phyloP scores from a whole-genome alignment of 1,140 invertebrate species.

The Periplaneta americana region DNA sequence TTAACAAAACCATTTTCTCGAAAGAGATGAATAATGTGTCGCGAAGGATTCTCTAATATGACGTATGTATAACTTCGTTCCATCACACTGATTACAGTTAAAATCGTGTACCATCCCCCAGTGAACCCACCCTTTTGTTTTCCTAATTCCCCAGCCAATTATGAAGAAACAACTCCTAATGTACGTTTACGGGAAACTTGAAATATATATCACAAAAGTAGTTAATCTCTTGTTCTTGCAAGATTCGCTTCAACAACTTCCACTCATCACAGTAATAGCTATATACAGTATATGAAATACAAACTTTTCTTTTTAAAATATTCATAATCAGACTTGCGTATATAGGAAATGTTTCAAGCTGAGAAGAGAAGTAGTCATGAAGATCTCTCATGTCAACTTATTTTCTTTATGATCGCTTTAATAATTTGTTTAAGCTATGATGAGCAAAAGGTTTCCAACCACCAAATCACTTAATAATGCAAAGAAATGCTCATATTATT shows the following conservation, averaged over 20 bases:
- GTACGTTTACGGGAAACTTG: neutral
- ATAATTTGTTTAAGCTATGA: no score
- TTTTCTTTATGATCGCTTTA: no score
- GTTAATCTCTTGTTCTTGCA: neutral
- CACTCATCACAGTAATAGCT: neutral
- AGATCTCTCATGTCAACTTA: no score
- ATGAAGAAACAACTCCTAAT: neutral
- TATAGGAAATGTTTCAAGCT: neutral
- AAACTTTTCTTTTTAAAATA: neutral
- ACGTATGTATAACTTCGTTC: neutral
- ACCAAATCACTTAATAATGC: no score
- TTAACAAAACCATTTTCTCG: neutral
- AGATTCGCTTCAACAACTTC: neutral
- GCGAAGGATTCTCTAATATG: neutral
- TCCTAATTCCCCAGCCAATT: neutral
- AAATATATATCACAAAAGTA: neutral
- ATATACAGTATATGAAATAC: no score
- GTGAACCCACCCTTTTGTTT: neutral
- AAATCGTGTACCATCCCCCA: neutral
- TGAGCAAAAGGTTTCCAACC: no score
- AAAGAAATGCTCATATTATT: no score
- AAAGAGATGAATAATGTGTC: neutral
- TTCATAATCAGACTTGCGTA: neutral
- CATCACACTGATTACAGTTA: neutral
- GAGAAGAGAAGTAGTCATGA: no score